A percentile compares a stretch with the other conserved stretches of the same genome.
These are phyloP conservation scores for Tetramorium parvispinum DNA, from an alignment of 1,140 invertebrate genomes.

Conservation along the genomic window DNA sequence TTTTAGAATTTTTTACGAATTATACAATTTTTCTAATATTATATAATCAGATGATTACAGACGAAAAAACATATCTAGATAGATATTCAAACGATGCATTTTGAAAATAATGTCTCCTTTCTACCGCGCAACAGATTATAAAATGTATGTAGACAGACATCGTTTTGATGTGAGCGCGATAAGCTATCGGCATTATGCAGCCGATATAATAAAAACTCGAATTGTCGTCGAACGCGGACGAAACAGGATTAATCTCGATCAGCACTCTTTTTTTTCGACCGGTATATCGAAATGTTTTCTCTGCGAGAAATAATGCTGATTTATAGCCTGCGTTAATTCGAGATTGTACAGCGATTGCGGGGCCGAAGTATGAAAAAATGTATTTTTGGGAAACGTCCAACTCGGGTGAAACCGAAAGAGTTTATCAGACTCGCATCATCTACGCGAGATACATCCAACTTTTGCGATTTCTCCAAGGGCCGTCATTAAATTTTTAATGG, in stretches of 20 bases:
- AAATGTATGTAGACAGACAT: slow-evolving; percentile 50
- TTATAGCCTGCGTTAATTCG: slow-evolving; percentile 71
- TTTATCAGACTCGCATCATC: slow-evolving; percentile 65
- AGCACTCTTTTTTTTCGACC: slow-evolving; percentile 33
- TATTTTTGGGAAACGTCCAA: slow-evolving; percentile 64
- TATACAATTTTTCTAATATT: background rate
- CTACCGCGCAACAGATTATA: slow-evolving; percentile 26
- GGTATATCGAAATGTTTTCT: slow-evolving; percentile 50
- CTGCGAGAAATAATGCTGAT: slow-evolving; percentile 69
- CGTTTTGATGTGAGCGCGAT: slow-evolving; percentile 63
- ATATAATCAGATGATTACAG: background rate
- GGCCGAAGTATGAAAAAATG: slow-evolving; percentile 54
- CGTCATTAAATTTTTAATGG: slow-evolving; percentile 53
- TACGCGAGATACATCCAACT: slow-evolving; percentile 33
- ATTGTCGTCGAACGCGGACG: slow-evolving; percentile 69
- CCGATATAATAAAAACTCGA: slow-evolving; percentile 72
- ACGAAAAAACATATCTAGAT: background rate
- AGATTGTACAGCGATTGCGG: slow-evolving; percentile 66
- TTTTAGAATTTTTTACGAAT: background rate
- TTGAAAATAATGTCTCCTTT: slow-evolving; percentile 57
- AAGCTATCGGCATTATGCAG: slow-evolving; percentile 75
- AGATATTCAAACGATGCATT: background rate
- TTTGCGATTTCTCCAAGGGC: slow-evolving; percentile 49
- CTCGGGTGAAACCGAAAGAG: slow-evolving; percentile 47
- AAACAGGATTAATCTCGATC: slow-evolving; percentile 72